Base-by-base conservation (phyloP, 2,888 invertebrate genomes). In the Nymphalis urticae region DNA sequence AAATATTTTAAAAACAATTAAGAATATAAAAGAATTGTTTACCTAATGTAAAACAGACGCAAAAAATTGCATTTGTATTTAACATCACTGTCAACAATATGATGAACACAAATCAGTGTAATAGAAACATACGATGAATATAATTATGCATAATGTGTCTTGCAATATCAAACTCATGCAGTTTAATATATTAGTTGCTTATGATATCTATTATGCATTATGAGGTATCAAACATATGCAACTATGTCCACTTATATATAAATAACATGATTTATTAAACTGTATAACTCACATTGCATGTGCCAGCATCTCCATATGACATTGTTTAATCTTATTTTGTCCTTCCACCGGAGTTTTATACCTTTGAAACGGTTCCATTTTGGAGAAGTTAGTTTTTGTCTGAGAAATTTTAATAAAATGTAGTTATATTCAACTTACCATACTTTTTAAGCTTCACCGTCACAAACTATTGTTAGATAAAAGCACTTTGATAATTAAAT, bases 351-450 rank as follows among this genome's bases (percentile, higher is more conserved):
- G 74, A 99, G 93, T 82, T 98, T 96, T 82, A 99, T 96, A 75
- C 99, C 99, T 93, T 99, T 98, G 94, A 99, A 99, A 84, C 98
- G 96, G 93, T 99, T 99, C 99, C 99, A 99, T 95, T 99, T 99
- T 74, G 99, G 99, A 75, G 99, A 99, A 71, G 99, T 99, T 90
- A 99, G 93, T 94, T 99, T 99, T 94, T 99, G 99, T 94, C 98
- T 98, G 94, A 83, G 87, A 95, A 94, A 81, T 73, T 76, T 73
- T 80, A 75, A 76, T 72, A 77, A 76, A 73, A 73, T 70, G 75
- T 64, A 75, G 71, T 68, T 60, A 71, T 72, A 64, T 61, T 53
- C 27, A 42, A 84, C 90, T 90, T 78, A 92, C 92, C 90, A 87
- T 83, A 79, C 81, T 83, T 80, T 69, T 73, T 75, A 75, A 76